A percentile compares a stretch with the other conserved stretches of the same genome.
Evolutionary conservation across 92 coral and sea anemone species (phyloP).

Genomic region (Epizoanthus stellaris): DNA sequence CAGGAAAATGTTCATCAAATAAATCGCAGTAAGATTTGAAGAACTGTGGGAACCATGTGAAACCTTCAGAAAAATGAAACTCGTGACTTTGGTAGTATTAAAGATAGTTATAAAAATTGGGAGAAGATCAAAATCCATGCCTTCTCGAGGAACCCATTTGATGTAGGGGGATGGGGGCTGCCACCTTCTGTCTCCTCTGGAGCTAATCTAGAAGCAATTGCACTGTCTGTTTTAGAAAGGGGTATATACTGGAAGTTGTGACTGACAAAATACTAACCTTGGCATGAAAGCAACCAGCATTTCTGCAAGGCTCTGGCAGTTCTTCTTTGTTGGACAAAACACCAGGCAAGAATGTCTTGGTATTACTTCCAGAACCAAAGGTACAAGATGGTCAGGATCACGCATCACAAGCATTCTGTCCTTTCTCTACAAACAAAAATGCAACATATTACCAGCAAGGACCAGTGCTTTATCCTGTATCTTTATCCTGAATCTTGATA

Average conservation of each 20-base stretch:
- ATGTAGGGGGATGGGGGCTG: too few species aligned
- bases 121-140: too few species aligned
- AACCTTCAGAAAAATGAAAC: too few species aligned
- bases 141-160: too few species aligned
- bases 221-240: too few species aligned
- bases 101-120: too few species aligned
- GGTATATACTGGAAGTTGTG: neutral
- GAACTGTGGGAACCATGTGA: too few species aligned
- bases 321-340: slow-evolving; percentile 92
- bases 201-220: too few species aligned
- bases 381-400: slow-evolving; percentile 91
- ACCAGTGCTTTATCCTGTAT: neutral
- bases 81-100: too few species aligned
- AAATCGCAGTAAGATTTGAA: too few species aligned
- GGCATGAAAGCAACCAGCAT: slow-evolving; percentile 75
- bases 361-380: slow-evolving; percentile 86
- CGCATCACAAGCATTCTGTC: slow-evolving; percentile 48
- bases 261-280: slow-evolving; percentile 51
- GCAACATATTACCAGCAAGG: neutral
- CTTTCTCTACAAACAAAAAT: slow-evolving; percentile 41
- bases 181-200: too few species aligned
- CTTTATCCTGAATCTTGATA: neutral
- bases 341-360: slow-evolving; percentile 93
- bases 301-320: slow-evolving; percentile 84
- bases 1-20: too few species aligned